phyloP scores from a whole-genome alignment of 1,140 invertebrate species.

The Macrotrachela quadricornifera region DNA sequence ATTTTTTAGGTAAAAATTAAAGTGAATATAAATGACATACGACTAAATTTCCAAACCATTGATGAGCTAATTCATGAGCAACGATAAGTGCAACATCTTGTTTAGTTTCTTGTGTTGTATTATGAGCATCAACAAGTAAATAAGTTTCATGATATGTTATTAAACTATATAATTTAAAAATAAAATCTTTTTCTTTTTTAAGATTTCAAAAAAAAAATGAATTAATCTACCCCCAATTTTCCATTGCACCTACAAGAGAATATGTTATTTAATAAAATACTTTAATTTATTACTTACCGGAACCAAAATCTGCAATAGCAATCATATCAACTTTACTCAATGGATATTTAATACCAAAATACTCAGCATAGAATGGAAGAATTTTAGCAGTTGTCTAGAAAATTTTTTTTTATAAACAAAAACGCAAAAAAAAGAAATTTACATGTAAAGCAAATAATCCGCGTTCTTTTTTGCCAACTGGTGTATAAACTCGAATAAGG shows the following conservation, averaged over 20 bases:
- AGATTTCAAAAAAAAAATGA: too few species aligned
- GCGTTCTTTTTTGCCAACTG: conserved; percentile 69
- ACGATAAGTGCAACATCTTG: conserved; percentile 69
- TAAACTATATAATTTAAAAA: background rate
- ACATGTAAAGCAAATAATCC: conserved; percentile 63
- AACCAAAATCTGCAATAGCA: conserved; percentile 52
- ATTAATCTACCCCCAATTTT: conserved; percentile 26
- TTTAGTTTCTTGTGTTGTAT: conserved; percentile 48
- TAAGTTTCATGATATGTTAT: conserved; percentile 25
- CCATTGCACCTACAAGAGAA: conserved; percentile 33
- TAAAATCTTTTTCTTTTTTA: too few species aligned
- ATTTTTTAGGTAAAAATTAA: background rate
- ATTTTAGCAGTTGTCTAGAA: conserved; percentile 36
- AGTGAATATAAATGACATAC: conserved; percentile 39
- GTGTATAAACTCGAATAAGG: conserved; percentile 49
- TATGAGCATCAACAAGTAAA: conserved; percentile 13
- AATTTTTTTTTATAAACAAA: too few species aligned
- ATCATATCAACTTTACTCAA: conserved; percentile 30
- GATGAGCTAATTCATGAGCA: conserved; percentile 58
- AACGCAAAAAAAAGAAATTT: background rate
- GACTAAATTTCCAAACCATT: conserved; percentile 32
- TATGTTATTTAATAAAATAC: too few species aligned
- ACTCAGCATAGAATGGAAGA: conserved; percentile 60
- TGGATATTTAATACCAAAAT: conserved; percentile 60
- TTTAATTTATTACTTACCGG: conserved; percentile 13